phyloP scores from a whole-genome alignment of 2,113 vertebrate species.

The Onychostoma macrolepis region DNA sequence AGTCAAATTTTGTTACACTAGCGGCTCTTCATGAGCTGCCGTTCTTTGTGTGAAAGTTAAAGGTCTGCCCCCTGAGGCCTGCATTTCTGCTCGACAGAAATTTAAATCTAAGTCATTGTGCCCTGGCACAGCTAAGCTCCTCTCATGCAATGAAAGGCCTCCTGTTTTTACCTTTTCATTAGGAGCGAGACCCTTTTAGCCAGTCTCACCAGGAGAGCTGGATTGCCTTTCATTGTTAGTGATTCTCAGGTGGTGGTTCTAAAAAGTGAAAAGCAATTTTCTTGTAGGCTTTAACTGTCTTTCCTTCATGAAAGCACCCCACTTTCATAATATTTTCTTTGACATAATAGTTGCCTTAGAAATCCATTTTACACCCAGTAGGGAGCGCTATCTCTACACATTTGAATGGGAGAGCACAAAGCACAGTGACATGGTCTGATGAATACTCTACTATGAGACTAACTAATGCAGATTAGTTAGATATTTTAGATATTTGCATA shows the following conservation, averaged over 20 bases:
- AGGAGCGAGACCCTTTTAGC: background rate
- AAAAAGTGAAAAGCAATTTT: background rate
- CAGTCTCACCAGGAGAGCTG: slow-evolving; percentile 7
- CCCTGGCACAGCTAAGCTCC: slow-evolving; percentile 25
- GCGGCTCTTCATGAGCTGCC: background rate
- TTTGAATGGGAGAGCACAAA: background rate
- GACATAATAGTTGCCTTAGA: slow-evolving; percentile 34
- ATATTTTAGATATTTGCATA: background rate
- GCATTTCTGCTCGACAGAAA: slow-evolving; percentile 17
- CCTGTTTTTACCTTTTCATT: slow-evolving; percentile 15
- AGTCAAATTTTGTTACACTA: background rate
- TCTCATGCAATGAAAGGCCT: slow-evolving; percentile 7
- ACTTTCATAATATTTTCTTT: slow-evolving; percentile 1
- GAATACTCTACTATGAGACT: slow-evolving; percentile 13
- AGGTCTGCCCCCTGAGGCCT: background rate
- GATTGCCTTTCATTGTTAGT: background rate
- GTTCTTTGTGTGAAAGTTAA: slow-evolving; percentile 18
- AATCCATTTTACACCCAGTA: slow-evolving; percentile 30
- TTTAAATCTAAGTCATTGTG: slow-evolving; percentile 25
- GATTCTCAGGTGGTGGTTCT: slow-evolving; percentile 2
- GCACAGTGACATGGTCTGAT: background rate
- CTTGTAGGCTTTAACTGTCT: slow-evolving; percentile 8
- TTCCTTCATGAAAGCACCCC: background rate
- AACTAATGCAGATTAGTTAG: background rate
- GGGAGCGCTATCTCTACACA: slow-evolving; percentile 18